Evolutionary conservation across 2,888 invertebrate species (phyloP), one percentile per base, ranked within the genome.

Genomic region (Digitonthophagus gazella): DNA sequence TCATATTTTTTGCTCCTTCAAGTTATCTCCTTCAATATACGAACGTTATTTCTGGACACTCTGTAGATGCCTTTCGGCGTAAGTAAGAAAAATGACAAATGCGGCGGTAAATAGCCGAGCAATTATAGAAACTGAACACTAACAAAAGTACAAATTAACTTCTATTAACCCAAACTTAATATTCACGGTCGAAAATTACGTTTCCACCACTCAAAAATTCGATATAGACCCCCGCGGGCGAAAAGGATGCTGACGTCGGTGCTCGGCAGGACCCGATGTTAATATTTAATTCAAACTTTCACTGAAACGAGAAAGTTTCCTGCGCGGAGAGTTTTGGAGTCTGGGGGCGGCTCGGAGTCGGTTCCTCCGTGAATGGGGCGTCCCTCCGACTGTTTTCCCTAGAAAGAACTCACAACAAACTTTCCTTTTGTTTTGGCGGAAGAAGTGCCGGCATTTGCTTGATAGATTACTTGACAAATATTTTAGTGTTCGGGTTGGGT

Each of bases 381-480:
- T 19, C 61, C 20, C 20, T n/a, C 6, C 5, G 61, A 64, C 70
- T 69, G 67, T 68, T 71, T 72, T 71, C 72, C 69, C 67, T 68
- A 70, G 54, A 71, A 72, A 72, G 72, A 72, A 72, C 71, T 65
- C 69, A 69, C 65, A 61, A 70, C 65, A 67, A 70, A 70, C 65
- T 67, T 70, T 67, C 65, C 72, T 74, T 74, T 76, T 75, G 75
- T 75, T 76, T 74, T 72, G 67, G 68, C 69, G 70, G 71, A 65
- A 64, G 70, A 66, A 65, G 57, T 54, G 66, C 65, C 64, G 70
- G 73, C 71, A 73, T 74, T 69, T 75, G 75, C 77, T 79, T 79
- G 79, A 79, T 80, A 76, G 80, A 80, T 80, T 78, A 78, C 78
- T 78, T 74, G 75, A 76, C 79, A 79, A 79, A 79, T 79, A 80